phyloP scores from a whole-genome alignment of 1,140 invertebrate species.

The Sarcophaga bullata region DNA sequence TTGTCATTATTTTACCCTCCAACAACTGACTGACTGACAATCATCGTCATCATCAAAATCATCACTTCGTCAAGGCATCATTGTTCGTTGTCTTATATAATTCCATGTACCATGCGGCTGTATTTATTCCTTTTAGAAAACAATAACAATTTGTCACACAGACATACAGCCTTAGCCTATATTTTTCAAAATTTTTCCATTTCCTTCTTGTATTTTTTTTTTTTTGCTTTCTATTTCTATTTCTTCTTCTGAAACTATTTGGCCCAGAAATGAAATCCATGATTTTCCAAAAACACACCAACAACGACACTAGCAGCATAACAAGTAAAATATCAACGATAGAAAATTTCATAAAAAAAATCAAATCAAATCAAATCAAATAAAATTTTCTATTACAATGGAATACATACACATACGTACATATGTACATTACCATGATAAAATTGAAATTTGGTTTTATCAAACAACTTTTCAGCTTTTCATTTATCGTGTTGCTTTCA shows the following conservation, averaged over 20 bases:
- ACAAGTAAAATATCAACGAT: neutral
- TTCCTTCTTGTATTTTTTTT: too few species aligned
- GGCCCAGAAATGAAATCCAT: neutral
- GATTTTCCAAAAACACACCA: neutral
- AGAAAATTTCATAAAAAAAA: constrained; percentile 17
- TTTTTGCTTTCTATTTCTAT: neutral
- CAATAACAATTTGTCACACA: neutral
- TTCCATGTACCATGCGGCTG: too few species aligned
- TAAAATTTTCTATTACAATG: too few species aligned
- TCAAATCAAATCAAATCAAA: too few species aligned
- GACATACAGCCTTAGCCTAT: constrained; percentile 6
- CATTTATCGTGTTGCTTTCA: neutral
- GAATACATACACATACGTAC: too few species aligned
- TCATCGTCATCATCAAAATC: neutral
- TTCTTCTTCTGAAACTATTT: neutral
- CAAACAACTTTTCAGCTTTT: neutral
- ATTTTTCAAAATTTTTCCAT: neutral
- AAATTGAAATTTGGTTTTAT: constrained; percentile 11
- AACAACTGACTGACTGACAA: constrained; percentile 1
- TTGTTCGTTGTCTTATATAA: too few species aligned
- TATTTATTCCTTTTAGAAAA: too few species aligned
- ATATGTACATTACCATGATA: neutral
- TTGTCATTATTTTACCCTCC: constrained; percentile 3
- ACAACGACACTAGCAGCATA: neutral
- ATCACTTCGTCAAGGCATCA: too few species aligned